Evolutionary conservation across 2,888 invertebrate genomes (phyloP), one percentile per base, ranked within the genome.

Genomic region (Scaptomyza parva): DNA sequence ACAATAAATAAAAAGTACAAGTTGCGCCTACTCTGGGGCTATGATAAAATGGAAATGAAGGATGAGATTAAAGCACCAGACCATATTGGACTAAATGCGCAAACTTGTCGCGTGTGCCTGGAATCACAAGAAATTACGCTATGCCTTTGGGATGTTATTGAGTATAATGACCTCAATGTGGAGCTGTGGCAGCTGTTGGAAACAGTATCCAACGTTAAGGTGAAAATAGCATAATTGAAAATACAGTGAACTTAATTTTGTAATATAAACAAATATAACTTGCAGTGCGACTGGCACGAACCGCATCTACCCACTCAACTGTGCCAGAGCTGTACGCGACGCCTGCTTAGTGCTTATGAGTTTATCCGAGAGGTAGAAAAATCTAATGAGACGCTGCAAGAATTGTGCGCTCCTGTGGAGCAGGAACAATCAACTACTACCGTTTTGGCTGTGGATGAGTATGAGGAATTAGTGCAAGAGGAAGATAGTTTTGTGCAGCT

Each of bases 21-120:
- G 22, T 2, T 35, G 26, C n/a, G n/a, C 26, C 33, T 35, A 14
- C n/a, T 39, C n/a, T 17, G 18, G 12, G 30, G 63, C 11, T 24
- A 48, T 58, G 54, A 14, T 33, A 72, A 69, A 65, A 73, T 74
- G 72, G 60, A 57, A n/a, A 41, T 41, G 1, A 35, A 52, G 7
- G 2, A 24, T 0, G 65, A 55, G 6, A 45, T 44, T 40, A 35
- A 22, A 26, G 33, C 40, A n/a, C 0, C 40, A 9, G 35, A 35
- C 3, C 50, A 41, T 5, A 18, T 54, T 4, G 43, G 24, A 22
- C 45, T 76, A 7, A 63, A 35, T 33, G 18, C 51, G 1, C 55
- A 68, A 12, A 81, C 80, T 3, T 90, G 90, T 58, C 86, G 90
- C 14, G 82, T 86, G 39, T 90, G 90, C 51, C 76, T 90, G 50